Evolutionary conservation across 2,797 vertebrate species (phyloP), one percentile per base, ranked within the genome.

Genomic region (Pangasius mekongensis): DNA sequence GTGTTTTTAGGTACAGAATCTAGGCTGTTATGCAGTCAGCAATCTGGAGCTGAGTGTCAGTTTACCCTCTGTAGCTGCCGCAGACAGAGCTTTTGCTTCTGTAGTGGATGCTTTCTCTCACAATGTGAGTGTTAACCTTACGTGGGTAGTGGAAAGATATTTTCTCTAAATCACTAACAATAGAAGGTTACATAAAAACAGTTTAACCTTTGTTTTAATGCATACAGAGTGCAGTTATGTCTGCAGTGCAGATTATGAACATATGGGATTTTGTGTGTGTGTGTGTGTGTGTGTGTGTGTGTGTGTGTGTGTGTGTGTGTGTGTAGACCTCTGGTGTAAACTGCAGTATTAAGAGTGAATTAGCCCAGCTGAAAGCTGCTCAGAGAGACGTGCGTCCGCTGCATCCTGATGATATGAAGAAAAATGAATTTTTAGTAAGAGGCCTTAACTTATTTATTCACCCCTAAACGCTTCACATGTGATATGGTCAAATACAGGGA

Each of bases 341-440:
- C 93, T 99, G 98, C 92, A 94, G 91, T 0, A 91, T 98, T 60
- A 92, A 95, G 89, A 96, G 95, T 83, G 94, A 95, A 30, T 92
- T 94, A 0, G 80, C 93, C 71, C 91, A 92, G 86, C 88, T 96
- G 27, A 95, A 95, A 86, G 91, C 87, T 83, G 90, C 90, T 67
- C 96, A 96, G 87, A 93, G 91, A 80, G 91, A 93, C 0, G 94
- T 95, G 0, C 89, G 95, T 13, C 94, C 95, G 0, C 92, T 97
- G 74, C 97, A 97, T 84, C 96, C 96, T 0, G 97, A 97, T 82
- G 97, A 99, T 90, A 97, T 99, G 89, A 93, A 94, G 87, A 96
- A 96, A 20, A 93, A 93, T 2, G 95, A 96, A 91, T 92, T 95
- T 76, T 91, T 99, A 97, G 98, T 99, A 93, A 95, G 95, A 52